Percentiles rank a stretch among this genome's conserved stretches.
These are phyloP conservation scores for Amazona ochrocephala DNA, from an alignment of 2,797 vertebrate genomes.

Conservation along the genomic window DNA sequence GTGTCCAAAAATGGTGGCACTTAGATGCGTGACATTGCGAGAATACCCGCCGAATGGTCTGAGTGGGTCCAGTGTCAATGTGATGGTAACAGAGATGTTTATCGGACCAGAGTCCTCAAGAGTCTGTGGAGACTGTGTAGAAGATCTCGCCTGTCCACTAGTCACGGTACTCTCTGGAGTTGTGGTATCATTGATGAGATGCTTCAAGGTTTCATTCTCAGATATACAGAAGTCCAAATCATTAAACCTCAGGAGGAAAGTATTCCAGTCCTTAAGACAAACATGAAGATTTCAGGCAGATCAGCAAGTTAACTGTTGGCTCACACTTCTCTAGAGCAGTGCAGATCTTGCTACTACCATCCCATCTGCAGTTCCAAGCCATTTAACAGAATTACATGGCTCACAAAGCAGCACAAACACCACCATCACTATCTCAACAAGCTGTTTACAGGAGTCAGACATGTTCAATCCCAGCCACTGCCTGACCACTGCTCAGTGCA, in stretches of 20 bases:
- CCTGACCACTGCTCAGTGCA: not conserved
- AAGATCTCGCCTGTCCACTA: slow-evolving; percentile 87
- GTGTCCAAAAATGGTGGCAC: slow-evolving; percentile 91
- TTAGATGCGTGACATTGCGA: slow-evolving; percentile 95
- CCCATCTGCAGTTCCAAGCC: not conserved
- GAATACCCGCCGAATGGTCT: slow-evolving; percentile 94
- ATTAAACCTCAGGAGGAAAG: slow-evolving; percentile 94
- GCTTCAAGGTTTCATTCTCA: slow-evolving; percentile 97
- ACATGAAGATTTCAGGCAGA: not conserved
- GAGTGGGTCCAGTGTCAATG: slow-evolving; percentile 93
- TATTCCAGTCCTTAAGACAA: slow-evolving; percentile 94
- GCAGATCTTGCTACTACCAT: not conserved
- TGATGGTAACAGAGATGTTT: slow-evolving; percentile 95
- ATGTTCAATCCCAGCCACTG: not conserved
- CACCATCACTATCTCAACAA: not conserved
- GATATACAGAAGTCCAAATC: slow-evolving; percentile 98
- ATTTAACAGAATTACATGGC: not conserved
- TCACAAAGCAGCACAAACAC: not conserved
- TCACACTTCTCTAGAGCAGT: not conserved
- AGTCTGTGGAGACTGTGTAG: slow-evolving; percentile 88
- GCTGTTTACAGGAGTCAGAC: rapidly evolving
- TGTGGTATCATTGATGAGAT: slow-evolving; percentile 91
- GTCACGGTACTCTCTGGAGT: slow-evolving; percentile 89
- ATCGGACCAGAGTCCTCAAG: slow-evolving; percentile 92
- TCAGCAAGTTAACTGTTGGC: not conserved